Evolutionary conservation across 2,888 invertebrate species (phyloP), one percentile per base, ranked within the genome.

Genomic region (Gnatocerus cornutus): DNA sequence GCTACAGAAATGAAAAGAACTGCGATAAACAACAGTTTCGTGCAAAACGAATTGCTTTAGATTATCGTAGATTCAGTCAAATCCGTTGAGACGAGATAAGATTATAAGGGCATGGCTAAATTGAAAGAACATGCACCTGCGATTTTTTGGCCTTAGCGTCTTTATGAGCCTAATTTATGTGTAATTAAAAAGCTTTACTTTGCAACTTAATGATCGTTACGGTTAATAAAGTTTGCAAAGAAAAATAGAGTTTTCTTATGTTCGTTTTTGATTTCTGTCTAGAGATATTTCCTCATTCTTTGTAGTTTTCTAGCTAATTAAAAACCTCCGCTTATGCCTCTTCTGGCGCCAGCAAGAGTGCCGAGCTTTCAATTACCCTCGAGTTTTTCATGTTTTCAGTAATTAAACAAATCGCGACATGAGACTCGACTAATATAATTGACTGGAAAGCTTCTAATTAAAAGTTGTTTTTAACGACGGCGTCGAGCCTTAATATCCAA

Each of bases 321-420:
- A 41, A 41, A 41, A 41, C 41, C 5, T 41, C 41, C 41, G 13
- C 12, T n/a, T 33, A 33, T n/a, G 33, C 12, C 41, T 6, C 41
- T 41, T 41, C 41, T 13, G 13, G 33, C 21, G n/a, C 8, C 43
- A 13, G 43, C 43, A 43, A 43, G 12, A 43, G 43, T 21, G 46
- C 16, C 8, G 46, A 46, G 46, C 21, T 21, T 46, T 46, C 46
- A 46, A 46, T 46, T 46, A 46, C 46, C 43, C 46, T 46, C 21
- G 46, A 46, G 16, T 16, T 46, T 46, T 46, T 46, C 46, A 46
- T 14, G 46, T 50, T 50, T 50, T 30, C 50, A 10, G 30, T 50
- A 50, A 50, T 50, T 50, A 50, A 50, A 50, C 50, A 50, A 50
- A 50, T 50, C 50, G 50, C 50, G 50, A 50, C 50, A 50, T 50